These are phyloP conservation scores for Perodicticus potto DNA, from an alignment of 2,797 vertebrate genomes.

Conservation along the genomic window DNA sequence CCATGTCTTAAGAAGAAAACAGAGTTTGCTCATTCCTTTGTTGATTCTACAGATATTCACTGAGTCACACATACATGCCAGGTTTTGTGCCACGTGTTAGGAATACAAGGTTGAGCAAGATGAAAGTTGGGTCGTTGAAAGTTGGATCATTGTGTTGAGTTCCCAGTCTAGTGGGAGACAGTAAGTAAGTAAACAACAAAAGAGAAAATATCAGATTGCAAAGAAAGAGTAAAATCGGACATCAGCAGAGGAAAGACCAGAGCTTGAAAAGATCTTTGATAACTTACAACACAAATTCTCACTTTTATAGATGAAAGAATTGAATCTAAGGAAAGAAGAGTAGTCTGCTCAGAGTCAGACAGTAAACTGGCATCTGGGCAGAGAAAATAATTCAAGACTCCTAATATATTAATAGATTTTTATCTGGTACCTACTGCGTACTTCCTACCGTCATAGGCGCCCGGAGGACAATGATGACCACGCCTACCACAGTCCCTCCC, in stretches of 20 bases:
- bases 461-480: background rate
- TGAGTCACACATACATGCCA: background rate
- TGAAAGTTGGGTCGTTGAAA: background rate
- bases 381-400: background rate
- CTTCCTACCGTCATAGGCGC: background rate
- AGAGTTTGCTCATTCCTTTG: background rate
- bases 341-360: background rate
- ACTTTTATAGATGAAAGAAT: background rate
- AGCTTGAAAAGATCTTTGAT: background rate
- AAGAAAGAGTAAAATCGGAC: background rate
- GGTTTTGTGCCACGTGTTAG: background rate
- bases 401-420: background rate
- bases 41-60: background rate
- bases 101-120: background rate
- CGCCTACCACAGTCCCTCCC: background rate
- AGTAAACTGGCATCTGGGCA: background rate
- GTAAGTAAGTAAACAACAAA: background rate
- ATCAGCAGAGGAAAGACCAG: background rate
- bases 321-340: background rate
- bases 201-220: background rate
- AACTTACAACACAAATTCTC: background rate
- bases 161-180: background rate
- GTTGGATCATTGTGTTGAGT: rapidly evolving
- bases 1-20: background rate
- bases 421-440: rapidly evolving